Percentiles rank a stretch among this genome's conserved stretches.
Conservation (phyloP, 2,113 vertebrate species). For the Pseudolaguvia tuberculata region DNA sequence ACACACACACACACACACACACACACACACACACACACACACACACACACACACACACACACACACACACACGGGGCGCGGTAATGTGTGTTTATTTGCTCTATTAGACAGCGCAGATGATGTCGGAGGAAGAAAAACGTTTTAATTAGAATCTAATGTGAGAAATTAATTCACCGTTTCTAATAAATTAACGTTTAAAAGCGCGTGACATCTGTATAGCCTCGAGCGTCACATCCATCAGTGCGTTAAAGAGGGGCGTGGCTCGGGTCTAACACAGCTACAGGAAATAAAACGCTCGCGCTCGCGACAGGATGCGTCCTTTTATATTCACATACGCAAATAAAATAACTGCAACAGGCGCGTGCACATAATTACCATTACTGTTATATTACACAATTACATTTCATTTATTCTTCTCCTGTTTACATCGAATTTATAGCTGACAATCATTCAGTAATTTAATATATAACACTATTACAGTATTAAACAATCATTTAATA, state of each 20-base stretch:
- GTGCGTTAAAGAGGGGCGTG: slow-evolving; percentile 16
- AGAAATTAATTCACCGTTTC: slow-evolving; percentile 91
- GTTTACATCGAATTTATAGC: not conserved
- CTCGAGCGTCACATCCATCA: slow-evolving; percentile 50
- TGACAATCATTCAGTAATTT: not conserved
- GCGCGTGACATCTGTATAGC: slow-evolving; percentile 77
- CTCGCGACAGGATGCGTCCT: too few species aligned
- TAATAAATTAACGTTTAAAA: slow-evolving; percentile 81
- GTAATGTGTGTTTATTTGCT: slow-evolving; percentile 69
- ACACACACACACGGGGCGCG: slow-evolving; percentile 39
- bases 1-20: too few species aligned
- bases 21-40: too few species aligned
- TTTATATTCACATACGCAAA: not conserved
- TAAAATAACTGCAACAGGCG: not conserved
- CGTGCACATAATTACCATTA: not conserved
- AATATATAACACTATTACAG: too few species aligned
- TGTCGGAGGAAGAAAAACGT: slow-evolving; percentile 60
- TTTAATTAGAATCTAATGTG: slow-evolving; percentile 80
- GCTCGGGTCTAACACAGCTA: not conserved
- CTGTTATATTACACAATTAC: not conserved
- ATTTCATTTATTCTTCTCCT: not conserved
- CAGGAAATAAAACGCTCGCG: too few species aligned
- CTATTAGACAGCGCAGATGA: slow-evolving; percentile 57
- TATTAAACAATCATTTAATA: too few species aligned
- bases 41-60: too few species aligned